Evolutionary conservation across 1,140 invertebrate genomes (phyloP), one percentile per base, ranked within the genome.

Genomic region (Portunus trituberculatus): DNA sequence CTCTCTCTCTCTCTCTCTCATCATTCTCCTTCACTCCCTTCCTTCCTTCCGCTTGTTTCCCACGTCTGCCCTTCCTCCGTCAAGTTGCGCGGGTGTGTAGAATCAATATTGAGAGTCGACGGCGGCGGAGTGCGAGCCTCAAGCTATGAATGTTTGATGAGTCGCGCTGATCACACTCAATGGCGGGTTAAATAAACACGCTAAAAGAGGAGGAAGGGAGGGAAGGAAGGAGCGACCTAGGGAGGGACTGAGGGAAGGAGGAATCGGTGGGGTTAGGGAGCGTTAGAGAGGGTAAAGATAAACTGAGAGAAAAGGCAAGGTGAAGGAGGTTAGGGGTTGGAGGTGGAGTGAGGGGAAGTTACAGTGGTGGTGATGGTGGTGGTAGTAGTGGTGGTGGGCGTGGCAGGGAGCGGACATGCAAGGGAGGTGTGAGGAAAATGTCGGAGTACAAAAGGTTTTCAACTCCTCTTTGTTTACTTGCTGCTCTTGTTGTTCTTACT

Each of bases 161-260:
- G 89, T 95, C 76, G 52, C 94, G 89, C 94, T 95, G 94, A 95
- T 95, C 94, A 92, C 94, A 84, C 94, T 95, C 94, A 95, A 95
- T 95, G 76, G 94, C 89, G n/a, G 94, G 89, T 87, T 95, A 95
- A 91, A 92, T 92, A 95, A 95, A 95, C 94, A 95, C 93, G 86
- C 93, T 94, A 31, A 59, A n/a, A 52, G 87, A 39, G 39, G 28
- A 29, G 67, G 82, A 39, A 8, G 39, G 0, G 32, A 10, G 76
- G 4, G 4, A 39, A 8, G 39, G 0, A 76, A 10, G 76, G 25
- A 59, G 82, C 4, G 20, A 59, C 0, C 0, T 3, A 4, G 6
- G 10, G 48, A n/a, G 39, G 39, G 59, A 29, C 32, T 25, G 39
- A 25, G 25, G 29, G n/a, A 20, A 14, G 83, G 45, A 87, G n/a